phyloP scores from a whole-genome alignment of 1,140 invertebrate species.

The Drosophila littoralis region DNA sequence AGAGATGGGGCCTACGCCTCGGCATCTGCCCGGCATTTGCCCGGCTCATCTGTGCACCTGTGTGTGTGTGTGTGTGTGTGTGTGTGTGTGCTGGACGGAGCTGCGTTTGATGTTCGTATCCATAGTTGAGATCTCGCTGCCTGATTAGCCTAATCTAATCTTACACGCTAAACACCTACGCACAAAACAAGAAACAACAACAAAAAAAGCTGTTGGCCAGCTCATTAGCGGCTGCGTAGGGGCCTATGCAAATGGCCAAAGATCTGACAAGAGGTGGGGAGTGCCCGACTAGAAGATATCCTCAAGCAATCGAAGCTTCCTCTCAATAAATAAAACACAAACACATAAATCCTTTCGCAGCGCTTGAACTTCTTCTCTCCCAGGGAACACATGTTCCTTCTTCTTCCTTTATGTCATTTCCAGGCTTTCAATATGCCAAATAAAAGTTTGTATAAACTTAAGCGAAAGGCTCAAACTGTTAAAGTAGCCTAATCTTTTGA shows the following conservation, averaged over 20 bases:
- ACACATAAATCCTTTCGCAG: too few relatives aligned
- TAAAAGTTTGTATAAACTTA: too few relatives aligned
- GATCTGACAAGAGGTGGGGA: not conserved
- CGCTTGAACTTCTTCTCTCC: too few relatives aligned
- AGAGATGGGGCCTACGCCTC: slow-evolving; percentile 36
- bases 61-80: slow-evolving; percentile 2
- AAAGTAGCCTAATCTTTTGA: too few relatives aligned
- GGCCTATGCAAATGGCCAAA: slow-evolving; percentile 60
- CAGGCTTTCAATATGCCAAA: too few relatives aligned
- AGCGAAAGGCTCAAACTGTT: too few relatives aligned
- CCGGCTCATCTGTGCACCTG: not conserved
- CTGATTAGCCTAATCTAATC: slow-evolving; percentile 82
- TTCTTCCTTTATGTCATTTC: too few relatives aligned
- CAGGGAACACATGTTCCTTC: too few relatives aligned
- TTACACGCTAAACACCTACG: slow-evolving; percentile 76
- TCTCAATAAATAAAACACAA: too few relatives aligned
- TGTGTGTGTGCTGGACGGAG: slow-evolving; percentile 15
- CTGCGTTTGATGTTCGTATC: slow-evolving; percentile 11
- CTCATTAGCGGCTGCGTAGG: slow-evolving; percentile 74
- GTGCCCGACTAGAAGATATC: too few relatives aligned
- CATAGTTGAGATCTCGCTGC: slow-evolving; percentile 48
- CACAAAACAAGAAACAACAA: slow-evolving; percentile 11
- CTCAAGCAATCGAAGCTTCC: too few relatives aligned
- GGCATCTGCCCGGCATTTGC: slow-evolving; percentile 37
- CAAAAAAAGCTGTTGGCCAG: slow-evolving; percentile 28